Percentiles rank a stretch among this genome's conserved stretches.
These are phyloP conservation scores for Cheilosia urbana DNA, from an alignment of 2,888 invertebrate species.

Conservation along the genomic window DNA sequence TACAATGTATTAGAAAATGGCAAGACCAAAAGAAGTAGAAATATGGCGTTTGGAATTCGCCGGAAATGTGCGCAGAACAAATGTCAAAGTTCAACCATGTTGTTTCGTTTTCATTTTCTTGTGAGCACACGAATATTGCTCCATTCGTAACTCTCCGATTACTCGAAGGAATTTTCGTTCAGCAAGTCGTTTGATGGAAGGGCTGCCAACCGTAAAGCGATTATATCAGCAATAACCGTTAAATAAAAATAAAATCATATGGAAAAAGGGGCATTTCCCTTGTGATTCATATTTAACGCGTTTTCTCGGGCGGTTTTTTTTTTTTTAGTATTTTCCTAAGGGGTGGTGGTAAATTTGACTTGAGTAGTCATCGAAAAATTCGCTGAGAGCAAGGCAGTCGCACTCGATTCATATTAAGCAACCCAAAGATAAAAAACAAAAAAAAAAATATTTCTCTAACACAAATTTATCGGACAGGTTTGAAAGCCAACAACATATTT, in stretches of 20 bases:
- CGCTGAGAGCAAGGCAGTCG: too few species aligned
- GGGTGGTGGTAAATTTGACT: slow-evolving; percentile 5
- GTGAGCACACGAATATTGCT: not conserved
- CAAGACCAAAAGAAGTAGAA: not conserved
- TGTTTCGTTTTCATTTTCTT: slow-evolving; percentile 1
- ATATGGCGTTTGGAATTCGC: slow-evolving; percentile 4
- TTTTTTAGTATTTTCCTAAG: not conserved
- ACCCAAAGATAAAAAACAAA: too few species aligned
- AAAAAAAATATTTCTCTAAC: too few species aligned
- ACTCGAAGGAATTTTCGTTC: slow-evolving; percentile 7
- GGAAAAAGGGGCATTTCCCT: slow-evolving; percentile 41
- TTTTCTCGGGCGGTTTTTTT: not conserved
- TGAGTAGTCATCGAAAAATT: not conserved
- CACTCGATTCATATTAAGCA: too few species aligned
- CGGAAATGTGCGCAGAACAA: slow-evolving; percentile 20
- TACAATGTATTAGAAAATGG: not conserved
- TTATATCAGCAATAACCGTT: slow-evolving; percentile 49
- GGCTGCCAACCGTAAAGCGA: slow-evolving; percentile 1
- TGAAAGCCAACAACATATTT: too few species aligned
- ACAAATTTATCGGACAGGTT: too few species aligned
- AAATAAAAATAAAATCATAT: slow-evolving; percentile 45
- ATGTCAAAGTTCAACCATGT: slow-evolving; percentile 39
- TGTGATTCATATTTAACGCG: slow-evolving; percentile 19
- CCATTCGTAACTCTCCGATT: slow-evolving; percentile 17
- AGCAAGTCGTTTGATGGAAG: not conserved